Base-by-base conservation (phyloP, 2,113 vertebrate species). In the Sarotherodon lohbergeri region DNA sequence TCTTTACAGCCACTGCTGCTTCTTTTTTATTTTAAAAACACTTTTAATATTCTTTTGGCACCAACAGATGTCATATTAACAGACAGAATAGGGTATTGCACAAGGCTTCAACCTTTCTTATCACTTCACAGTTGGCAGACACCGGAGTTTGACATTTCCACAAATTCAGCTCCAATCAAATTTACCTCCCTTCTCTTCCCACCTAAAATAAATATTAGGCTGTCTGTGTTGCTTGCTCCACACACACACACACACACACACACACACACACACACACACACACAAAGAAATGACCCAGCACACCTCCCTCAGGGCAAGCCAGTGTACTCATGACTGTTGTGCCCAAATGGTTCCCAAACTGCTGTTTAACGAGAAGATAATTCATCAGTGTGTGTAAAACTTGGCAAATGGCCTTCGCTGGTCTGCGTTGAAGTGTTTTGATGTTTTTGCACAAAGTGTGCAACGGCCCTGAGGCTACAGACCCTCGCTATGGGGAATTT, bases 141-240 rank as follows among this genome's bases (percentile, higher is more conserved):
- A 84, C 82, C 12, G 0, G 6, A 52, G 82, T 50, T 48, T 34
- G 29, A 86, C 43, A 22, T 87, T 50, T 71, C 50, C 85, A 88
- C 83, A 24, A 82, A 80, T 86, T 80, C 81, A 32, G 57, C 32
- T 57, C 68, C 52, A 71, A 87, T 84, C 52, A 19, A 55, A 85
- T 46, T 34, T n/a, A 2, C 57, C 12, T 76, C 61, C 22, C 3
- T 19, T 82, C 24, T 88, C 54, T 57, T 73, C 71, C 80, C 66
- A 66, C 63, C 81, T 89, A 68, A 95, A 95, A 95, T 95, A 95
- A 96, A 96, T 94, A 95, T 84, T n/a, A 86, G 85, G 82, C 59
- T 29, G 13, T 80, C 50, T 88, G 87, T 87, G 87, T 83, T 43
- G 43, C 66, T 87, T 84, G 78, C 73, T 27, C 71, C 57, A 29